Percentiles rank a stretch among this genome's conserved stretches.
These are phyloP conservation scores for Tribolium castaneum DNA, from an alignment of 1,140 invertebrate genomes.

Conservation along the genomic window DNA sequence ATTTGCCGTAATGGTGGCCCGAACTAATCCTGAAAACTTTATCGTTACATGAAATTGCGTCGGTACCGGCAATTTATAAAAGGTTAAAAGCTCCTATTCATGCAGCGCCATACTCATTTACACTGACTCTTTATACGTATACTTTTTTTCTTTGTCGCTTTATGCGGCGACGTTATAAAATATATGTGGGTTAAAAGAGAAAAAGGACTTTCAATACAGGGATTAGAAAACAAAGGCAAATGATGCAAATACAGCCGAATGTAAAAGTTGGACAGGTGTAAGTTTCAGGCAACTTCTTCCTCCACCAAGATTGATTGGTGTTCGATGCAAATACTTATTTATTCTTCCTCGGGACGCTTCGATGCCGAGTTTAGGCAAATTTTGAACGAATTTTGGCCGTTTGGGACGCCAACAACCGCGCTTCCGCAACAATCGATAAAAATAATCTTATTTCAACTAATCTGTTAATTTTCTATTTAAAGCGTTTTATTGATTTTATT, in stretches of 20 bases:
- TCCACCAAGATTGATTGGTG: constrained; percentile 1
- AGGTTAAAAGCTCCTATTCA: constrained; percentile 32
- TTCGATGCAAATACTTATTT: constrained; percentile 26
- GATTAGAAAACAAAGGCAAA: not conserved
- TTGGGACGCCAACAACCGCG: not conserved
- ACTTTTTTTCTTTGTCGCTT: constrained; percentile 15
- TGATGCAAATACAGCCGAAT: not conserved
- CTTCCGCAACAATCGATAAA: not conserved
- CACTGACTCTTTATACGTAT: constrained; percentile 2
- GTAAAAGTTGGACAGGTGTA: constrained; percentile 23
- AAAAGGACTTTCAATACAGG: not conserved
- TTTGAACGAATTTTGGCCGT: constrained; percentile 9
- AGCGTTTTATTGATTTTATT: constrained; percentile 9
- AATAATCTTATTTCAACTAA: not conserved
- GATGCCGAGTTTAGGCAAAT: constrained; percentile 6
- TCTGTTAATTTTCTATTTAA: not conserved
- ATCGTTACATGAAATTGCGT: constrained; percentile 32
- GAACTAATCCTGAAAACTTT: constrained; percentile 32
- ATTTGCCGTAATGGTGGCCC: constrained; percentile 3
- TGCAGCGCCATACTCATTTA: constrained; percentile 7
- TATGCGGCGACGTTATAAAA: constrained; percentile 1
- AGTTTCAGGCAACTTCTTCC: constrained; percentile 8
- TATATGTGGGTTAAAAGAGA: not conserved
- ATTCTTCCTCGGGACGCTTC: not conserved
- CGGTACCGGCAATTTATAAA: constrained; percentile 23